phyloP scores from a whole-genome alignment of 2,113 vertebrate genomes.

The Laterallus jamaicensis region DNA sequence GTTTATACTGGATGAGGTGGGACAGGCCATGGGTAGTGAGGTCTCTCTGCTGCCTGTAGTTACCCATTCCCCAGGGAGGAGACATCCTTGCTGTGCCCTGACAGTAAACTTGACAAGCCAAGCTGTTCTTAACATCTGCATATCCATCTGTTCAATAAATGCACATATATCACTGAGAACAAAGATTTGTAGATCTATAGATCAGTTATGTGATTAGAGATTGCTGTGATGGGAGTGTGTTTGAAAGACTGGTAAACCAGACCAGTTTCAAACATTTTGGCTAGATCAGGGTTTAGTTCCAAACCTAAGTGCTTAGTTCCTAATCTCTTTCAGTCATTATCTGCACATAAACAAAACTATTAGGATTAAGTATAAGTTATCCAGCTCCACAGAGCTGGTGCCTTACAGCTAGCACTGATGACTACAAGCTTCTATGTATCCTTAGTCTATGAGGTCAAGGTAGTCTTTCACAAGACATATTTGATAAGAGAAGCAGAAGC shows the following conservation, averaged over 20 bases:
- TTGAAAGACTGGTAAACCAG: background rate
- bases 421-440: background rate
- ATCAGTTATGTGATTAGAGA: background rate
- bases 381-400: background rate
- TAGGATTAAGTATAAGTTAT: background rate
- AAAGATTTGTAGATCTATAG: background rate
- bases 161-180: background rate
- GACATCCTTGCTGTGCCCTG: fast-evolving
- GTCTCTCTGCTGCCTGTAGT: background rate
- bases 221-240: too few species aligned
- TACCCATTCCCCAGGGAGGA: background rate
- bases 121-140: background rate
- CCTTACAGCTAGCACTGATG: background rate
- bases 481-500: background rate
- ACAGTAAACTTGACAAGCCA: background rate
- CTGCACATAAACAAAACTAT: background rate
- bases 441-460: background rate
- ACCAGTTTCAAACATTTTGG: background rate
- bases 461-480: background rate
- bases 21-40: background rate
- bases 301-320: background rate
- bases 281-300: background rate
- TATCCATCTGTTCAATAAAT: background rate
- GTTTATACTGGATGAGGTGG: background rate
- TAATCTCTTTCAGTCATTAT: background rate